These are phyloP conservation scores for Cynaeus angustus DNA, from an alignment of 2,888 invertebrate species.

Conservation along the genomic window DNA sequence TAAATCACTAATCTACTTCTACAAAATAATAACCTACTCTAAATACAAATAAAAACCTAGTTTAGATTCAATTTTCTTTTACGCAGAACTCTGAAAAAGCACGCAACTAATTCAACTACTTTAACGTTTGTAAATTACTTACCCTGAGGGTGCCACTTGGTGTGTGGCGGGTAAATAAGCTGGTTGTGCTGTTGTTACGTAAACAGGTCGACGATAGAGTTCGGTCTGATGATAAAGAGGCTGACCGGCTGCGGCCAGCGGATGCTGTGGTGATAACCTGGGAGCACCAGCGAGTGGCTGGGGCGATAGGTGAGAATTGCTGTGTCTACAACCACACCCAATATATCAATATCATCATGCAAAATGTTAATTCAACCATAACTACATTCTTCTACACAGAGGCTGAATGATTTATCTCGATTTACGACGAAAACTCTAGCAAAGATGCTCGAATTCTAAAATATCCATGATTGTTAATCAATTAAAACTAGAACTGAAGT, in stretches of 20 bases:
- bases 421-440: too few relatives aligned
- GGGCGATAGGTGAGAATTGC: conserved; percentile 73
- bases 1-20: neutral
- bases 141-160: conserved; percentile 73
- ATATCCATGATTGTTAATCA: too few relatives aligned
- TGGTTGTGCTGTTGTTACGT: conserved; percentile 78
- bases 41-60: conserved; percentile 43
- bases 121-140: conserved; percentile 56
- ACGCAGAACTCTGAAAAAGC: conserved; percentile 5
- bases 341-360: conserved; percentile 33
- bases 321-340: conserved; percentile 65
- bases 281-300: conserved; percentile 72
- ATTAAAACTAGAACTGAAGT: too few relatives aligned
- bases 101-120: neutral
- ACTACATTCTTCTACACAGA: too few relatives aligned
- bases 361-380: neutral
- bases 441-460: too few relatives aligned
- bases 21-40: conserved; percentile 8
- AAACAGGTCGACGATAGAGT: conserved; percentile 80
- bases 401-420: too few relatives aligned
- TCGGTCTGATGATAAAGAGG: conserved; percentile 79
- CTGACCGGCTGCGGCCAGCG: conserved; percentile 74
- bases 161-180: conserved; percentile 74
- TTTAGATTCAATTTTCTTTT: conserved; percentile 57
- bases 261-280: conserved; percentile 73